Evolutionary conservation across 1,140 invertebrate genomes (phyloP), one percentile per base, ranked within the genome.

Genomic region (Heliconius hermathena): DNA sequence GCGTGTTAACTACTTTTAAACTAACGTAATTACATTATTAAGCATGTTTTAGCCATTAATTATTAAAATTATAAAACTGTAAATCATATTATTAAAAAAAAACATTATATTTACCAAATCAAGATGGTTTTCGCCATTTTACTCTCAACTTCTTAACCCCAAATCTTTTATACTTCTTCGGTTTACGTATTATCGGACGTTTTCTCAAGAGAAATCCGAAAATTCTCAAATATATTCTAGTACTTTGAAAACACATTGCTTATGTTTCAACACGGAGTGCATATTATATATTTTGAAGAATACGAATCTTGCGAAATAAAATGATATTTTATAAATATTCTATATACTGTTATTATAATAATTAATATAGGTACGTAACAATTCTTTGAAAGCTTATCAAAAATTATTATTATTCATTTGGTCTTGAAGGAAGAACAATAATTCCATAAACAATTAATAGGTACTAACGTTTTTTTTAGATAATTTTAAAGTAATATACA

Each of bases 91-190:
- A 18, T 52, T 52, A 49, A 49, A 78, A 70, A 75, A 52, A 46
- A 79, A 82, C 66, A 72, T 78, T n/a, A 73, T 52, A 80, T 49
- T 88, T 90, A 93, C 91, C 89, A 89, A 72, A 85, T 88, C 76
- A 93, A 41, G 79, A 83, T 73, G 76, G 70, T 79, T 84, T 85
- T 73, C 87, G 88, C 91, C 91, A 93, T 93, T 82, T 83, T 82
- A 89, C 85, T 81, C 83, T 87, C 6, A 87, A 26, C 60, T 87
- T 89, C 60, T 86, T 89, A 57, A 82, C 77, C 72, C 86, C 87
- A 84, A 93, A 90, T 71, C 85, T 89, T 82, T 86, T 90, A 79
- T 92, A 91, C 38, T 92, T 93, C 73, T 84, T 90, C 79, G 85
- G 82, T n/a, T 82, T 84, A 20, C 78, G 71, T 46, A 74, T 46